phyloP scores from a whole-genome alignment of 2,797 vertebrate genomes.

The Liasis olivaceus region DNA sequence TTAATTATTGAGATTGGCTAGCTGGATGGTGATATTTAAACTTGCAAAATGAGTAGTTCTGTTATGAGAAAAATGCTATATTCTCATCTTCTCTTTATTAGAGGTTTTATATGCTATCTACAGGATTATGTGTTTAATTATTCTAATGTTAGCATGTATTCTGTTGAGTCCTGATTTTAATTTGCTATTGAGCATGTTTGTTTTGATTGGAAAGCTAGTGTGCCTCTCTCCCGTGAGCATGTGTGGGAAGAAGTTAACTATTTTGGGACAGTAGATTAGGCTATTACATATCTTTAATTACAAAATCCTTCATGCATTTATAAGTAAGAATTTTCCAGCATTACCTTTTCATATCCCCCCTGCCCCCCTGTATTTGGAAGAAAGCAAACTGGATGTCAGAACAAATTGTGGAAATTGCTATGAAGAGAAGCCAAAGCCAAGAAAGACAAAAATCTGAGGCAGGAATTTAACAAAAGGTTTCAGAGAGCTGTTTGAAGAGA shows the following conservation, averaged over 20 bases:
- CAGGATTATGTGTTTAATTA: not conserved
- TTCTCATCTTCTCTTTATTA: not conserved
- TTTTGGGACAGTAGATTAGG: not conserved
- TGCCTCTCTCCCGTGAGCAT: not conserved
- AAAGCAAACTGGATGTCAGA: not conserved
- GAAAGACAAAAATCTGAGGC: not conserved
- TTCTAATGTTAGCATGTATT: not conserved
- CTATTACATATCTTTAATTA: not conserved
- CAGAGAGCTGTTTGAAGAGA: not conserved
- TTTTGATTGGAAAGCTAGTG: not conserved
- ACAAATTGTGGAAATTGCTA: not conserved
- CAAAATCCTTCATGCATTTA: not conserved
- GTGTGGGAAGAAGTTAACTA: not conserved
- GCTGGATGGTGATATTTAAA: not conserved
- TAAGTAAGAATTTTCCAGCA: not conserved
- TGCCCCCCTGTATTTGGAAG: not conserved
- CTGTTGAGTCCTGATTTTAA: not conserved
- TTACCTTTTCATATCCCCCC: not conserved
- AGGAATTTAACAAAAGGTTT: not conserved
- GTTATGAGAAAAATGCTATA: not conserved
- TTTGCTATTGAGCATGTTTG: not conserved
- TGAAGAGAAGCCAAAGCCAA: not conserved
- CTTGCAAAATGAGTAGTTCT: not conserved
- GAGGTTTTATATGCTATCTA: not conserved
- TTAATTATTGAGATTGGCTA: not conserved